Base-by-base conservation (phyloP, 2,888 invertebrate species). In the Pristionchus arcanus region DNA sequence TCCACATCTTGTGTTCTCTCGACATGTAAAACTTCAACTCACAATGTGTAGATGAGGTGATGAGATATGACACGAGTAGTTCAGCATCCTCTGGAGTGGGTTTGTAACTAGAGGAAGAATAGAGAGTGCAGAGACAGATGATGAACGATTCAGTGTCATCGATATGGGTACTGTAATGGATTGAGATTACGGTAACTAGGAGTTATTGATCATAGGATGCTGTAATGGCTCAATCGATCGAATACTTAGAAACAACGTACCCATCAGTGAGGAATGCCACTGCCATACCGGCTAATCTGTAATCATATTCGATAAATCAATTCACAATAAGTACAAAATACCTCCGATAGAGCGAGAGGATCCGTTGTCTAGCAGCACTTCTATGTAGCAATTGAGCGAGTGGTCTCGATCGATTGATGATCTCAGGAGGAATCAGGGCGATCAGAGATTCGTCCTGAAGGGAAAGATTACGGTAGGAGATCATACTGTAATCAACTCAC, bases 391-490 rank as follows among this genome's bases (percentile, higher is more conserved):
- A 42, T 49, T 71, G 71, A 1, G 49, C 68, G 53, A 87, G 87
- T 16, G 87, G 87, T n/a, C 87, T 34, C 55, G 59, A 59, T 71
- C 71, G 68, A 59, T 87, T 87, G 68, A 87, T 49, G 19, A 87
- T 68, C 34, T 87, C 87, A 19, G 87, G 53, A 2, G 87, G 59
- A 37, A 87, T 49, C 42, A 87, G 71, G 28, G 87, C 49, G 68
- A 87, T 49, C 42, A 87, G 71, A 13, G 71, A 71, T 3, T 68
- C 68, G 53, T 87, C 87, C 87, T 87, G 87, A n/a, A 71, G 13
- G 37, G 84, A 84, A 83, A 25, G 81, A 28, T n/a, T 77, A 77
- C 77, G 31, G 77, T 77, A 77, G 77, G n/a, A 16, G 77, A 37
- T 37, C 25, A 42, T 77, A 42, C 77, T 25, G 42, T 42, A 42